phyloP scores from a whole-genome alignment of 2,113 vertebrate species.

The Periophthalmodon schlosseri region DNA sequence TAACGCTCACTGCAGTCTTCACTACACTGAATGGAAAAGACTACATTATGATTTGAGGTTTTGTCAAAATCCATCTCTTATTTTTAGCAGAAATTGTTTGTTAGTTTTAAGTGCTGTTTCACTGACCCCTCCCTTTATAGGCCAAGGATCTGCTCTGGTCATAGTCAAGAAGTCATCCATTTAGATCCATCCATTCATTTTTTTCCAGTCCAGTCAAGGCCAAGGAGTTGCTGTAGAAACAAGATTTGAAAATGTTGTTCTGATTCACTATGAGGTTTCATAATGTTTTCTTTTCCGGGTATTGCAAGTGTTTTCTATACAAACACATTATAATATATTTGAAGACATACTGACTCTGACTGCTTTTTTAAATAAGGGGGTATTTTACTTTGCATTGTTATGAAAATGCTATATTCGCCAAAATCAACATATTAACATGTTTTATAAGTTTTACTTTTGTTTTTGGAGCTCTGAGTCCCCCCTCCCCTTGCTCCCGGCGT shows the following conservation, averaged over 20 bases:
- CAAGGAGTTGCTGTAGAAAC: neutral
- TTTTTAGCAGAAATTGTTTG: neutral
- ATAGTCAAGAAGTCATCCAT: neutral
- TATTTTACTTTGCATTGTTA: too few relatives aligned
- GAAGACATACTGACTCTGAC: neutral
- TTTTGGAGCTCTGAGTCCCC: too few relatives aligned
- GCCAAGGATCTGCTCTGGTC: constrained; percentile 9
- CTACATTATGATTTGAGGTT: too few relatives aligned
- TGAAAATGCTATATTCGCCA: too few relatives aligned
- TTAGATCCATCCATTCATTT: neutral
- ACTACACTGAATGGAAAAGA: too few relatives aligned
- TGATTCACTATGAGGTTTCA: neutral
- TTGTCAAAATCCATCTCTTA: neutral
- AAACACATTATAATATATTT: neutral
- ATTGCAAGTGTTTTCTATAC: neutral
- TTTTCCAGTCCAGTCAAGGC: neutral
- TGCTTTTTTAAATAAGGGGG: too few relatives aligned
- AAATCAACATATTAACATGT: too few relatives aligned
- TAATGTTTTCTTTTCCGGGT: neutral
- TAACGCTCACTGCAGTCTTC: too few relatives aligned
- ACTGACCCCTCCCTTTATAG: neutral
- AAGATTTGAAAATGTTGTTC: neutral
- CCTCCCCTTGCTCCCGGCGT: too few relatives aligned
- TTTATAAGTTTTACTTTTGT: too few relatives aligned
- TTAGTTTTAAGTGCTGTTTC: constrained; percentile 3